These are phyloP conservation scores for Thamnophis elegans DNA, from an alignment of 2,797 vertebrate species.

Conservation along the genomic window DNA sequence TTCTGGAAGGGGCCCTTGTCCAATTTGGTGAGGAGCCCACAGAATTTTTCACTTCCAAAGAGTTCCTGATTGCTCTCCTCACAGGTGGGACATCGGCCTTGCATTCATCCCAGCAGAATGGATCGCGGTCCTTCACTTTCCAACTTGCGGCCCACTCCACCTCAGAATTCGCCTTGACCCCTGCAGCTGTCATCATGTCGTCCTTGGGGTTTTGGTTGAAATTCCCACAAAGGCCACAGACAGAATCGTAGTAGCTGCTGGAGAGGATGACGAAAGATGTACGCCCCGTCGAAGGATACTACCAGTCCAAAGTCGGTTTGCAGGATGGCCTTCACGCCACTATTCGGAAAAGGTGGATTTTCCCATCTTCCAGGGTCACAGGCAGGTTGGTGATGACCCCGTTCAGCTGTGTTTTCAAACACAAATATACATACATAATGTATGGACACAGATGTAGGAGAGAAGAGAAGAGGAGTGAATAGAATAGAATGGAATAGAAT, in stretches of 20 bases:
- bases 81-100: conserved; percentile 67
- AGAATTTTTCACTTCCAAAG: conserved; percentile 56
- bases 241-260: conserved; percentile 65
- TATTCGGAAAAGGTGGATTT: conserved; percentile 55
- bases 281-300: conserved; percentile 72
- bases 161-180: conserved; percentile 45
- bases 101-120: conserved; percentile 71
- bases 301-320: conserved; percentile 67
- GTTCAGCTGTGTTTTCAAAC: conserved; percentile 65
- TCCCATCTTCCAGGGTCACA: conserved; percentile 44
- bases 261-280: conserved; percentile 67
- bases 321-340: conserved; percentile 60
- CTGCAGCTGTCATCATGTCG: conserved; percentile 62
- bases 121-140: conserved; percentile 65
- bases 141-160: conserved; percentile 72
- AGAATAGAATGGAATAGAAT: fast-evolving
- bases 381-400: conserved; percentile 68
- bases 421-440: neutral
- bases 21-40: conserved; percentile 65
- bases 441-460: neutral
- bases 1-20: conserved; percentile 66
- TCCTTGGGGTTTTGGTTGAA: conserved; percentile 67
- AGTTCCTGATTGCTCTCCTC: conserved; percentile 33
- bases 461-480: neutral
- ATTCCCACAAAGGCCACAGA: conserved; percentile 77